phyloP scores from a whole-genome alignment of 2,113 vertebrate species.

The Nothobranchius furzeri region DNA sequence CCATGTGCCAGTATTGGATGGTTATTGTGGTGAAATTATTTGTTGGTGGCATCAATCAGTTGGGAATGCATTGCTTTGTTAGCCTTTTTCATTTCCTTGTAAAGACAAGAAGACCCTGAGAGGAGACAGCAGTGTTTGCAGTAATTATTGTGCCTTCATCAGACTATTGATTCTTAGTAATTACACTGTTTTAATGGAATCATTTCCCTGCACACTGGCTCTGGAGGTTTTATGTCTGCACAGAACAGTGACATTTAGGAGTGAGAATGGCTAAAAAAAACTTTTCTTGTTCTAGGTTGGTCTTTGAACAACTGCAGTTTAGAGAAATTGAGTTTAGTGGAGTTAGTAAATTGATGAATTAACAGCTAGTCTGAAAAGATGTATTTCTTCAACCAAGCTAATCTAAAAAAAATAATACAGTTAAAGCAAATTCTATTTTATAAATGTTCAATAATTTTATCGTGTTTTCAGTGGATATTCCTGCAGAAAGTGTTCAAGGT shows the following conservation, averaged over 20 bases:
- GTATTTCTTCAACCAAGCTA: too few relatives aligned
- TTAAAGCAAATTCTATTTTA: too few relatives aligned
- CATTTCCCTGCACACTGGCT: constrained; percentile 45
- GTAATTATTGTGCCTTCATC: constrained; percentile 69
- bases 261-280: neutral
- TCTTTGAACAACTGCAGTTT: neutral
- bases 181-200: constrained; percentile 57
- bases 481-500: too few relatives aligned
- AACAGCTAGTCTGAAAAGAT: too few relatives aligned
- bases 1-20: constrained; percentile 26
- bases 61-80: constrained; percentile 24
- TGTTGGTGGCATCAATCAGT: constrained; percentile 30
- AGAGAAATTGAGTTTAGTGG: neutral
- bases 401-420: too few relatives aligned
- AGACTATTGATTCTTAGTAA: constrained; percentile 53
- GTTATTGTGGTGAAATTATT: constrained; percentile 48
- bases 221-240: constrained; percentile 46
- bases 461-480: too few relatives aligned
- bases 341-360: too few relatives aligned
- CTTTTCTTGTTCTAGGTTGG: neutral
- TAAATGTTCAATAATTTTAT: too few relatives aligned
- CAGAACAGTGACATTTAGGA: constrained; percentile 14
- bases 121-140: constrained; percentile 27
- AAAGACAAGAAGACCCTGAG: constrained; percentile 28
- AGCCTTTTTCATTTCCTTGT: constrained; percentile 32